These are phyloP conservation scores for Drosophila ezoana DNA, from an alignment of 2,888 invertebrate genomes.

Conservation along the genomic window DNA sequence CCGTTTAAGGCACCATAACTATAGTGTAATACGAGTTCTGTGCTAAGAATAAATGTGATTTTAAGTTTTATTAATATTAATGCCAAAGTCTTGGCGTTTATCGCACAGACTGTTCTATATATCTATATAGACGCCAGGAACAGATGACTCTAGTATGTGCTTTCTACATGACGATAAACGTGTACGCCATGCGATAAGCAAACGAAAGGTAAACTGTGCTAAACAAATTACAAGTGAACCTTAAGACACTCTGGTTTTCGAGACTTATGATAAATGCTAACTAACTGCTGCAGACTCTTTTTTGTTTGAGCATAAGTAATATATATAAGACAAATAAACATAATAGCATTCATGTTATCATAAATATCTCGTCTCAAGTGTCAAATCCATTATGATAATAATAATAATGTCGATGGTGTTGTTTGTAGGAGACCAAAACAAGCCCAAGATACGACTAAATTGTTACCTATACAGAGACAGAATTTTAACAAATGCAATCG, in stretches of 20 bases:
- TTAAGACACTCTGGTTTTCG: not conserved
- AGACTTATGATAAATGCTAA: too few relatives aligned
- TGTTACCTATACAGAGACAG: too few relatives aligned
- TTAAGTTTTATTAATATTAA: not conserved
- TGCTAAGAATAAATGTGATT: not conserved
- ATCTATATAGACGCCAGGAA: slow-evolving; percentile 10
- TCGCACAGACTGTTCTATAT: slow-evolving; percentile 6
- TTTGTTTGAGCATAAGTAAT: too few relatives aligned
- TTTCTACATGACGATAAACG: slow-evolving; percentile 1
- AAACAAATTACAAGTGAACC: not conserved
- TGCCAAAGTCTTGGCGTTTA: slow-evolving; percentile 12
- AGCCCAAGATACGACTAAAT: too few relatives aligned
- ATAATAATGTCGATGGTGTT: too few relatives aligned
- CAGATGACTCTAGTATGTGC: slow-evolving; percentile 1
- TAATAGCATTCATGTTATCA: too few relatives aligned
- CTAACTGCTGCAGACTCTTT: too few relatives aligned
- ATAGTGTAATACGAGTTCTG: not conserved
- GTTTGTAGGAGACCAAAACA: too few relatives aligned
- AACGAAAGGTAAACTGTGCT: not conserved
- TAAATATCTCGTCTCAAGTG: too few relatives aligned
- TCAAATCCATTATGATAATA: too few relatives aligned
- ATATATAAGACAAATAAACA: too few relatives aligned
- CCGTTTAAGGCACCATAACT: not conserved
- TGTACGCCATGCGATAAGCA: slow-evolving; percentile 5
- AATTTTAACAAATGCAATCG: too few relatives aligned